Conservation (phyloP, 2,113 vertebrate genomes). For the Isichthys henryi region DNA sequence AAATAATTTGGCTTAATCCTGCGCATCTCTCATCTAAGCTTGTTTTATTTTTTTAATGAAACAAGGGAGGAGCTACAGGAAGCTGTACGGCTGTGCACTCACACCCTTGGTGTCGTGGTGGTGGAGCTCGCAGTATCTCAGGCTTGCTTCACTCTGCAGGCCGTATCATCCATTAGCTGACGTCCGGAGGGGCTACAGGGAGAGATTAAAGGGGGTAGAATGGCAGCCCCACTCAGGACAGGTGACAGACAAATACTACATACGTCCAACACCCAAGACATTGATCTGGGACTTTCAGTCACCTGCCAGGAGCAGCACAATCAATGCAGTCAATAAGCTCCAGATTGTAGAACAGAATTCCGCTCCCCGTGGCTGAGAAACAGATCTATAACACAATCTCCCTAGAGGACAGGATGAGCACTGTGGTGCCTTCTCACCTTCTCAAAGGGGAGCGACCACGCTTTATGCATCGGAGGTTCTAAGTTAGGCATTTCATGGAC, state of each 20-base stretch:
- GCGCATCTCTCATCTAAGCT: background rate
- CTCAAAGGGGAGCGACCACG: background rate
- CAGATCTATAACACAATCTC: slow-evolving; percentile 33
- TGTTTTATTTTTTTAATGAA: background rate
- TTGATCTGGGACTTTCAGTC: slow-evolving; percentile 49
- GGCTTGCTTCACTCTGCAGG: background rate
- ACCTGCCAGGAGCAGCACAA: slow-evolving; percentile 34
- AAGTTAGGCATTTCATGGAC: background rate
- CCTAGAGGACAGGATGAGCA: slow-evolving; percentile 1
- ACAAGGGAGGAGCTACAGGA: background rate
- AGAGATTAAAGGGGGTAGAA: slow-evolving; percentile 6
- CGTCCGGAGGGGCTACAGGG: background rate
- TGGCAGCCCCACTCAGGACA: background rate
- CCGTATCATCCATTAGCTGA: background rate
- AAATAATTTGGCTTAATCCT: background rate
- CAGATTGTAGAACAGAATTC: slow-evolving; percentile 20
- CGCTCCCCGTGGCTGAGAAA: slow-evolving; percentile 21
- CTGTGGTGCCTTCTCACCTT: background rate
- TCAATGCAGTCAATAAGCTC: slow-evolving; percentile 41
- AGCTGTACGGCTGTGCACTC: background rate
- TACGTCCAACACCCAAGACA: slow-evolving; percentile 32
- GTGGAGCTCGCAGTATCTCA: background rate
- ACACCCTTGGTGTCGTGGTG: background rate
- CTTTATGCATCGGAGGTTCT: background rate
- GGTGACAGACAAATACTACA: slow-evolving; percentile 32